These are phyloP conservation scores for Zaprionus camerounensis DNA, from an alignment of 1,140 invertebrate genomes.

Conservation along the genomic window DNA sequence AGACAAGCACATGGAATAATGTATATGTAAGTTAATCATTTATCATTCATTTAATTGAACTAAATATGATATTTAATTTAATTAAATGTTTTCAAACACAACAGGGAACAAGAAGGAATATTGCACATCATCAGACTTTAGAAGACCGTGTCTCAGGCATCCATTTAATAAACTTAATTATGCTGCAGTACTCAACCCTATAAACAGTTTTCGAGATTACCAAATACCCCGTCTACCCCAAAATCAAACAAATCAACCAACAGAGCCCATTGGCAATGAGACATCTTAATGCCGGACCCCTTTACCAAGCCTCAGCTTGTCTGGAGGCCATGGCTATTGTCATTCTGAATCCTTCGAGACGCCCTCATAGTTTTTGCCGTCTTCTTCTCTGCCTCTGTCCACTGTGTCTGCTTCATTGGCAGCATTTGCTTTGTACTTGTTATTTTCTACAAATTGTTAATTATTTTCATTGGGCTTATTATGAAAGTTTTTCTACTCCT, in stretches of 20 bases:
- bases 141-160: conserved; percentile 23
- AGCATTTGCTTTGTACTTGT: conserved; percentile 60
- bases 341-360: conserved; percentile 10
- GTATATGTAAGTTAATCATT: no score
- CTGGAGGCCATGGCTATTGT: conserved; percentile 18
- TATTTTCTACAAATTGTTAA: conserved; percentile 76
- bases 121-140: neutral
- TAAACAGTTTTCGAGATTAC: conserved; percentile 41
- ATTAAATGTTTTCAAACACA: conserved; percentile 56
- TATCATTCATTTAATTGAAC: neutral
- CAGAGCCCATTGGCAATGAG: conserved; percentile 45
- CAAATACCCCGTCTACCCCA: neutral
- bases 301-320: neutral
- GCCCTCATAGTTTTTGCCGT: conserved; percentile 36
- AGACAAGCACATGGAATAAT: no score
- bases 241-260: conserved; percentile 39
- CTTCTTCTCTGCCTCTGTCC: neutral
- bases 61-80: conserved; percentile 65
- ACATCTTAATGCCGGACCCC: conserved; percentile 44
- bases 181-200: conserved; percentile 34
- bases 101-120: conserved; percentile 27
- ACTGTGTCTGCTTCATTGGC: conserved; percentile 53
- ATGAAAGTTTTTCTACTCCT: conserved; percentile 55
- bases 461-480: conserved; percentile 79
- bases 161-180: conserved; percentile 36